These are phyloP conservation scores for Cyprinodon diabolis DNA, from an alignment of 2,797 vertebrate species.

Conservation along the genomic window DNA sequence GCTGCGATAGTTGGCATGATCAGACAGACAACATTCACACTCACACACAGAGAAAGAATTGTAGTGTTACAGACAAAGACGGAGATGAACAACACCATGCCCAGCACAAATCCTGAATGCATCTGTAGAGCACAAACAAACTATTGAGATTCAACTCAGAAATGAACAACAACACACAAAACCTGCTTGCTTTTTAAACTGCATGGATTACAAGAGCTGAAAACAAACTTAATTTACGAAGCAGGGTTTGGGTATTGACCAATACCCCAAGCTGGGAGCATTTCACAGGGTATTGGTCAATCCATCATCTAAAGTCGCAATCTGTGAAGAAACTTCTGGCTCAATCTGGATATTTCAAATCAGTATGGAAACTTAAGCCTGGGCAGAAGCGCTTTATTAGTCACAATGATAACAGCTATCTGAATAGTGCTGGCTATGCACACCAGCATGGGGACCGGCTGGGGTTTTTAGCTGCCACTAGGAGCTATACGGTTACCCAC, in stretches of 20 bases:
- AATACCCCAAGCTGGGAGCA: too few species aligned
- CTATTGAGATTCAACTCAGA: slow-evolving; percentile 39
- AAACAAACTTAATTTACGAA: not conserved
- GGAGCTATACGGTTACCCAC: too few species aligned
- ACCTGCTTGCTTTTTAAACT: slow-evolving; percentile 19
- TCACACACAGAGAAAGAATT: slow-evolving; percentile 32
- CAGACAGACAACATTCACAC: slow-evolving; percentile 15
- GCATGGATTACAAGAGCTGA: not conserved
- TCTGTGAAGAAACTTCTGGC: not conserved
- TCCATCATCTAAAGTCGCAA: not conserved
- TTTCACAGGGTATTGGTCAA: not conserved
- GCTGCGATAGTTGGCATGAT: slow-evolving; percentile 30
- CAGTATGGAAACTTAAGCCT: too few species aligned
- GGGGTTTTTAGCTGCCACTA: too few species aligned
- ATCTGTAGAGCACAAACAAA: slow-evolving; percentile 33
- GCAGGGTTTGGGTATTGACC: too few species aligned
- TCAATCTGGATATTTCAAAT: not conserved
- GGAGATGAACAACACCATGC: slow-evolving; percentile 17
- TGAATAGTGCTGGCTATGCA: too few species aligned
- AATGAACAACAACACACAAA: slow-evolving; percentile 53
- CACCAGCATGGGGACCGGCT: too few species aligned
- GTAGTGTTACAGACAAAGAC: slow-evolving; percentile 34
- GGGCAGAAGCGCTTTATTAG: too few species aligned
- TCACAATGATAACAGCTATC: too few species aligned
- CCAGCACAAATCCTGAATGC: slow-evolving; percentile 34